These are phyloP conservation scores for Sorex araneus DNA, from an alignment of 2,113 vertebrate species.

Conservation along the genomic window DNA sequence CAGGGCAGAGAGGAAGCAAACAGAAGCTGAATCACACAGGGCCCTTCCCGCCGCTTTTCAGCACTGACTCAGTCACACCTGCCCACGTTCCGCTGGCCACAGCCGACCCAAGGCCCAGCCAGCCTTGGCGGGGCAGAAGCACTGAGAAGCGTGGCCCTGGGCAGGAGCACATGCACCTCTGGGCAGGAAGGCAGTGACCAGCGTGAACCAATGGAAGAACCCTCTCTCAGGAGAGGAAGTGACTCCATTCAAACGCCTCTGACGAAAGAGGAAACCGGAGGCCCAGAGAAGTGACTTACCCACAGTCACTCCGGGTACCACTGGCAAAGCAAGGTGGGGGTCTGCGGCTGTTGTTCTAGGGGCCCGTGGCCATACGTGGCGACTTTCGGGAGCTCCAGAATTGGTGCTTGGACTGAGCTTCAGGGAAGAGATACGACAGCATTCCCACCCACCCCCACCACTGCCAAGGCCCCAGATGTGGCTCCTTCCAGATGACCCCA, in stretches of 20 bases:
- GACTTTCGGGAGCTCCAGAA: too few relatives aligned
- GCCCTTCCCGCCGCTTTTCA: neutral
- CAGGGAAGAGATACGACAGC: too few relatives aligned
- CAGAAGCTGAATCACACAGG: neutral
- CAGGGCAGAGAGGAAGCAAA: neutral
- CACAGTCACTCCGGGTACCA: neutral
- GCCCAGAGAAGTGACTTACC: neutral
- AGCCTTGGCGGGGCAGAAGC: neutral
- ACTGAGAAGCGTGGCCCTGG: neutral
- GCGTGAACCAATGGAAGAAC: neutral
- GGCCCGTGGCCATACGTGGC: too few relatives aligned
- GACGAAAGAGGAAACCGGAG: neutral
- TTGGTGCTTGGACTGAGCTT: too few relatives aligned
- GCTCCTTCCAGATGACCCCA: too few relatives aligned
- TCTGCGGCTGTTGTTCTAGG: too few relatives aligned
- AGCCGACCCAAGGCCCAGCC: neutral
- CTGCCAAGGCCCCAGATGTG: too few relatives aligned
- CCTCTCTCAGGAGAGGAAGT: neutral
- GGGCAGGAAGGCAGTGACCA: neutral
- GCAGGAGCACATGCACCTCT: neutral
- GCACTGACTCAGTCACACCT: neutral
- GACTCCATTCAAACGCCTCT: neutral
- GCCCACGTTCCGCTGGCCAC: neutral
- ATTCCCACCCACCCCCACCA: too few relatives aligned
- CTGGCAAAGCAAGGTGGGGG: neutral